Evolutionary conservation across 1,140 invertebrate species (phyloP).

Genomic region (Coelopa frigida): DNA sequence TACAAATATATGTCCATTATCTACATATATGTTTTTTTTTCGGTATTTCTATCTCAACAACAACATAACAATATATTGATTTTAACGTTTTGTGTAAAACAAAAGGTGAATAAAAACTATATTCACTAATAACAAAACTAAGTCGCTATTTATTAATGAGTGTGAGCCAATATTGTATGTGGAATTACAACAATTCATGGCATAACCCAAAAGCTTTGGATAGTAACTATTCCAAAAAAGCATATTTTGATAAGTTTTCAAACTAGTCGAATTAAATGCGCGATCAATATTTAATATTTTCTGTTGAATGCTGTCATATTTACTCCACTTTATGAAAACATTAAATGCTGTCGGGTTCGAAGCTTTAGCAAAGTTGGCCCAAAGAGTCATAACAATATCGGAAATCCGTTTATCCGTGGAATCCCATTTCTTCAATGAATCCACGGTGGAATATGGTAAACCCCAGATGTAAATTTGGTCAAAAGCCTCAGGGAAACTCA

Average conservation of each 20-base stretch:
- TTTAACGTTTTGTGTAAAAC: too few relatives aligned
- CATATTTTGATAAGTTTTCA: constrained; percentile 65
- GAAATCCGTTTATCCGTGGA: constrained; percentile 65
- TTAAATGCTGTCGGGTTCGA: constrained; percentile 61
- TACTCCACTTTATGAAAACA: constrained; percentile 63
- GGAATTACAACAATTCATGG: constrained; percentile 64
- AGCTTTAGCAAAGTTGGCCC: constrained; percentile 64
- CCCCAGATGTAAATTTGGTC: constrained; percentile 74
- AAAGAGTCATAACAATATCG: constrained; percentile 67
- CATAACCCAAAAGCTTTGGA: constrained; percentile 60
- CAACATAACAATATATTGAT: too few relatives aligned
- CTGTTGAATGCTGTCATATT: constrained; percentile 55
- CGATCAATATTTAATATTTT: constrained; percentile 63
- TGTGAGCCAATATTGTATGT: too few relatives aligned
- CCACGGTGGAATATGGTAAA: constrained; percentile 56
- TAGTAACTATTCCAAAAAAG: constrained; percentile 78
- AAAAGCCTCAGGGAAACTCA: constrained; percentile 68
- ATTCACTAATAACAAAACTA: too few relatives aligned
- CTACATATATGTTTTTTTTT: too few relatives aligned
- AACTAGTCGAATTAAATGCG: constrained; percentile 63
- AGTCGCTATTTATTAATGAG: too few relatives aligned
- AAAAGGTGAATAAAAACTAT: too few relatives aligned
- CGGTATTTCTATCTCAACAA: too few relatives aligned
- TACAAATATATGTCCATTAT: too few relatives aligned
- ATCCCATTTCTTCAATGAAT: constrained; percentile 59